Evolutionary conservation across 2,888 invertebrate genomes (phyloP), one percentile per base, ranked within the genome.

Genomic region (Hirtodrosophila confusa): DNA sequence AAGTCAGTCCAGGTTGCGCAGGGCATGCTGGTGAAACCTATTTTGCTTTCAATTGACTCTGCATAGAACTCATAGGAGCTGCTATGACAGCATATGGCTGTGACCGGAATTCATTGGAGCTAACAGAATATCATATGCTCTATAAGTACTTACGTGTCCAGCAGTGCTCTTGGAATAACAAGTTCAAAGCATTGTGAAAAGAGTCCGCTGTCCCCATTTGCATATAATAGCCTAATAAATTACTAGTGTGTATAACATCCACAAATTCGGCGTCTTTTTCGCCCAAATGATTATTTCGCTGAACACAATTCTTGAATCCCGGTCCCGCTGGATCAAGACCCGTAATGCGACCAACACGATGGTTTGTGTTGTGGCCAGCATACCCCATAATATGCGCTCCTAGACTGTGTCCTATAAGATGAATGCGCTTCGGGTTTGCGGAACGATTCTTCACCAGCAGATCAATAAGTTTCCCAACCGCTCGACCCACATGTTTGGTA

Each of bases 201-300:
- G 95, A 96, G 90, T 96, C 96, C 0, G 89, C 94, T 85, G 95
- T 93, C 0, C 96, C 96, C 12, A 95, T 92, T 3, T 95, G 89
- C 23, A 88, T 89, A 4, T 86, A 80, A 54, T 90, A 91, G 0
- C 95, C 95, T 33, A 94, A 91, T 0, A 95, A 95, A 0, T 93
- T 94, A 76, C 94, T 94, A 0, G 95, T 95, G 84, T 96, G 96
- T 50, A 96, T 94, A 0, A 95, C 93, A 86, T 96, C 96, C 31
- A 95, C 96, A 82, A 95, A 96, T 23, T 92, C 90, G 0, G 95
- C 96, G 88, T 96, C 95, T 3, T 92, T 93, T 33, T 91, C 90
- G 72, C 95, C 95, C 45, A 96, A 91, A 50, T 93, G 91, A 54
- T 92, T 91, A 45, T 91, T 92, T 0, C 90, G 90, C 0, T 90